A percentile compares a stretch with the other conserved stretches of the same genome.
Conservation (phyloP, 2,113 vertebrate genomes). For the Carassius auratus region DNA sequence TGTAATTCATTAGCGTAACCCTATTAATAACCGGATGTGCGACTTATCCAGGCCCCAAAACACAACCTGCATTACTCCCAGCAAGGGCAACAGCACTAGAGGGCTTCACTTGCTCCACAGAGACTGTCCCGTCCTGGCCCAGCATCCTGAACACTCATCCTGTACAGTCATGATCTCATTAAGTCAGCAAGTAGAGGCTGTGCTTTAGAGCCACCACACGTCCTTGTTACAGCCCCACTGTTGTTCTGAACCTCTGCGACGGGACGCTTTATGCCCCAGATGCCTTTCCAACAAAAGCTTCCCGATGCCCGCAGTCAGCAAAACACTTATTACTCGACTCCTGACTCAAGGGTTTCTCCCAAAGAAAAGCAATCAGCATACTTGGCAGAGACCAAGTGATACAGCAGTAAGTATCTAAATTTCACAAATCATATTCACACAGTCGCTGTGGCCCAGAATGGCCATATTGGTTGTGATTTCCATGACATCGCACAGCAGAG, state of each 20-base stretch:
- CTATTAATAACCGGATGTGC: slow-evolving; percentile 54
- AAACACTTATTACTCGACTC: slow-evolving; percentile 36
- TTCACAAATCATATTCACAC: slow-evolving; percentile 37
- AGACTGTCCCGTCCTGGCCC: background rate
- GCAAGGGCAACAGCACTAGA: slow-evolving; percentile 43
- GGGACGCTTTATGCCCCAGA: background rate
- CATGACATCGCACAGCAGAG: background rate
- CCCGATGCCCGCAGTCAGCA: slow-evolving; percentile 31
- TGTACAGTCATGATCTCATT: background rate
- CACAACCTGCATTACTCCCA: slow-evolving; percentile 37
- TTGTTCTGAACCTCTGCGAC: background rate
- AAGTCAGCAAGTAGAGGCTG: background rate
- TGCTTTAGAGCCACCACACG: background rate
- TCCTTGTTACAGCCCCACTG: slow-evolving; percentile 22
- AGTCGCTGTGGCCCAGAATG: slow-evolving; percentile 21
- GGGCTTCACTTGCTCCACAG: slow-evolving; percentile 19
- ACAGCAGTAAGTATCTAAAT: slow-evolving; percentile 23
- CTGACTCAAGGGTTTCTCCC: slow-evolving; percentile 15
- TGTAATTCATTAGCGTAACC: slow-evolving; percentile 71
- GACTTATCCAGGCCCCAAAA: slow-evolving; percentile 4
- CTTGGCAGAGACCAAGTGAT: slow-evolving; percentile 14
- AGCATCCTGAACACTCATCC: slow-evolving; percentile 50
- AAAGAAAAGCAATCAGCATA: slow-evolving; percentile 37
- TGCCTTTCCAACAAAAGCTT: slow-evolving; percentile 42
- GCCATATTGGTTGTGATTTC: slow-evolving; percentile 11